These are phyloP conservation scores for Saccopteryx leptura DNA, from an alignment of 2,113 vertebrate genomes.

Conservation along the genomic window DNA sequence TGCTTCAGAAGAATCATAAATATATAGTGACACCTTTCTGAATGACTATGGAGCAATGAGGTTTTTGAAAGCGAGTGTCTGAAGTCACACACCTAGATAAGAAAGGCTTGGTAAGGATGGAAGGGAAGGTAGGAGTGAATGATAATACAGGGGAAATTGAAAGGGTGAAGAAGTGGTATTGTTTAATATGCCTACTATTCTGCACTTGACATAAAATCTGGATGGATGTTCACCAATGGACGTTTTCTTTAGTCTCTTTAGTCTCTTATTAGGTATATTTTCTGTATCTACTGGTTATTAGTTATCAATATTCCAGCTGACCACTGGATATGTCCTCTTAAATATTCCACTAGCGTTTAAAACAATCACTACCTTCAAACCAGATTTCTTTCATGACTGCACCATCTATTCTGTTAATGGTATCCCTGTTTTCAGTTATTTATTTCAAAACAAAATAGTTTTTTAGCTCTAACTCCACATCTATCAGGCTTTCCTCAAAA, in stretches of 20 bases:
- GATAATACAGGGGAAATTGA: neutral
- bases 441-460: slow-evolving; percentile 3
- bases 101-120: neutral
- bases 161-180: neutral
- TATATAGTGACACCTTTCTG: neutral
- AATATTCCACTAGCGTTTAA: neutral
- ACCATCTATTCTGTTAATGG: neutral
- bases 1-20: slow-evolving; percentile 19
- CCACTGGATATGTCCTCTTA: neutral
- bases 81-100: neutral
- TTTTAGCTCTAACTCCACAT: neutral
- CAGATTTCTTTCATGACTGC: neutral
- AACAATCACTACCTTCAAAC: neutral
- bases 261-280: slow-evolving; percentile 8
- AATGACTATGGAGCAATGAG: neutral
- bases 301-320: slow-evolving; percentile 14
- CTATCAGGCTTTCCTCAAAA: neutral
- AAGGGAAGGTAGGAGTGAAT: neutral
- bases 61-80: neutral
- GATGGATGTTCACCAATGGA: neutral
- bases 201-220: neutral
- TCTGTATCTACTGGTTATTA: neutral
- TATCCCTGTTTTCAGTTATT: neutral
- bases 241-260: neutral
- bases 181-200: neutral